Evolutionary conservation across 2,113 vertebrate genomes (phyloP), one percentile per base, ranked within the genome.

Genomic region (Columba livia): DNA sequence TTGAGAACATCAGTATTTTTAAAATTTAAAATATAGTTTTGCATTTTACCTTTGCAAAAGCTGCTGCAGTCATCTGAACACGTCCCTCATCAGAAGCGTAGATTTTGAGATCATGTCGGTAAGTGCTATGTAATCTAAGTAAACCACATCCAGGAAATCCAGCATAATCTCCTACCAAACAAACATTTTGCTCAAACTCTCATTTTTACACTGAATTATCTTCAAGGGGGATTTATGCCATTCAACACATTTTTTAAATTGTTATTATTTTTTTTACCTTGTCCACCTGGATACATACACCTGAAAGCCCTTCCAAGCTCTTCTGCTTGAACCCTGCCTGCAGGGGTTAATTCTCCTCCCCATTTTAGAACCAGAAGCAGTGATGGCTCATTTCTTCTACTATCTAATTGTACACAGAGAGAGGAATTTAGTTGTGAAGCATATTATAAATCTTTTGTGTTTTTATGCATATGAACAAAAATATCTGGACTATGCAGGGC

Each of bases 261-360:
- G 31, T 8, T 2, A 11, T 16, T 6, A 29, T 42, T 69, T 61
- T 67, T 93, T 92, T 97, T 98, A 99, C 99, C 99, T 98, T 99
- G 99, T 96, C 99, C 99, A 85, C 99, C 99, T 67, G 99, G 99
- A 94, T 99, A 99, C 99, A 99, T 99, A 96, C 99, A 99, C 93
- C 99, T 97, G 93, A 99, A 99, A 85, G 99, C 99, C 91, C 98
- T 98, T 86, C 99, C 99, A 78, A 99, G 98, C 91, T 99, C 99
- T 71, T 99, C 99, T 32, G 99, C 99, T 97, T 99, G 99, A 42
- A 99, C 99, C 67, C 99, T 98, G 95, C 99, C 99, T 34, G 99
- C 99, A 83, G 99, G 99, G 16, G 99, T 99, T 91, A 99, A 66
- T 92, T 99, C 99, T 92, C 99, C 99, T 95, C 99, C 99, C 99